Evolutionary conservation across 2,888 invertebrate species (phyloP), one percentile per base, ranked within the genome.

Genomic region (Noctua pronuba): DNA sequence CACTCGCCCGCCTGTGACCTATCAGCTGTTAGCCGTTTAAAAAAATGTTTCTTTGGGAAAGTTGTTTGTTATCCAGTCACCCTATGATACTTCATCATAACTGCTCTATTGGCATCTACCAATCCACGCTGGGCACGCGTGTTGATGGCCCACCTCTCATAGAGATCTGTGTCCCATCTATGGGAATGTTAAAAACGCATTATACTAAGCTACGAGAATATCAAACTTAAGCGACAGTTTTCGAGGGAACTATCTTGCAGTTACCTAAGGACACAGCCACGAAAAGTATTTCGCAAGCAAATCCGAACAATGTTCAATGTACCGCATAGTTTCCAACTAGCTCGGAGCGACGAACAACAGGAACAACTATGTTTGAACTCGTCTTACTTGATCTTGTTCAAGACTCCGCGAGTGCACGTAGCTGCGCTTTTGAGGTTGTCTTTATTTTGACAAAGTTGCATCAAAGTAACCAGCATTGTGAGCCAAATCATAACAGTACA

Each of bases 281-380:
- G 21, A 28, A 38, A 21, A 55, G n/a, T 62, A 18, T 66, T 60
- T 28, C 31, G 28, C 41, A 28, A 64, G 16, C 55, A 28, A 68
- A 66, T 5, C 64, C 11, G 3, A 83, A 68, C 68, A 46, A 55
- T 80, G 79, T 80, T 24, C 24, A 44, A n/a, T 31, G 76, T 75
- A 55, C 31, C 13, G 4, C 28, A 18, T 28, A 77, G 77, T 77
- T 83, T n/a, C 7, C 8, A 77, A 62, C 31, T 77, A 24, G 7
- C 58, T 21, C 1, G 13, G 2, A 83, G 24, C 35, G 24, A n/a
- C 2, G 8, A 18, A 31, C n/a, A n/a, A 64, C n/a, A 65, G 62
- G 0, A 52, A 46, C 31, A 76, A 77, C 67, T 46, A 67, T 76
- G 66, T 44, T 31, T 10, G 10, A 77, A 46, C 31, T 62, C 4